Base-by-base conservation (phyloP, 2,888 invertebrate genomes). In the Mythimna albipuncta region DNA sequence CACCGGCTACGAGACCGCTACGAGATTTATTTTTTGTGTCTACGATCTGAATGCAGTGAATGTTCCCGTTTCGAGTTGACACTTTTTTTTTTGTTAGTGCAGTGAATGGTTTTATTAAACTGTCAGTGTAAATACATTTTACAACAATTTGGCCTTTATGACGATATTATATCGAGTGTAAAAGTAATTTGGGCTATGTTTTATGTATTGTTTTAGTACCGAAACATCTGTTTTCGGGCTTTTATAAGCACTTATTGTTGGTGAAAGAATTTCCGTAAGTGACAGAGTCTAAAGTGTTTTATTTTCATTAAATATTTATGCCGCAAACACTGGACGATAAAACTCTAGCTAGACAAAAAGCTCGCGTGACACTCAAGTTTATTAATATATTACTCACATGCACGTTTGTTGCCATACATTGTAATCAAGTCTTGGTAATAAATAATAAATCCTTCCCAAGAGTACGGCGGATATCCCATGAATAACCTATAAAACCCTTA, bases 141-240 rank as follows among this genome's bases (percentile, higher is more conserved):
- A 57, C 68, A 83, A 64, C 11, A 54, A 32, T 58, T 61, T 32
- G 21, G 52, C 11, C 50, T 70, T 83, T 74, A 83, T 35, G 59
- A 35, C 75, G 55, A 59, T 65, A 57, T 68, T 69, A 55, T 65
- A 68, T 68, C 62, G 67, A 81, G 81, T 81, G 75, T 70, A 76
- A 70, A 84, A 81, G 72, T 76, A 76, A 76, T 81, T 81, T 77
- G 47, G 81, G 77, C 84, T 67, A 68, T 84, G 72, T 84, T 81
- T 83, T 81, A 72, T 72, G 81, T 81, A 72, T 81, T 47, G 50
- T 76, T 81, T 84, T 76, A 81, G 44, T 75, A 72, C 59, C 65
- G 61, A 44, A 57, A 81, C 66, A 76, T 64, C n/a, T 72, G 47
- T 59, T 69, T 57, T 55, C 16, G 26, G 32, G 52, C n/a, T 62